Conservation (phyloP, 2,113 vertebrate species). For the Alaudala cheleensis region DNA sequence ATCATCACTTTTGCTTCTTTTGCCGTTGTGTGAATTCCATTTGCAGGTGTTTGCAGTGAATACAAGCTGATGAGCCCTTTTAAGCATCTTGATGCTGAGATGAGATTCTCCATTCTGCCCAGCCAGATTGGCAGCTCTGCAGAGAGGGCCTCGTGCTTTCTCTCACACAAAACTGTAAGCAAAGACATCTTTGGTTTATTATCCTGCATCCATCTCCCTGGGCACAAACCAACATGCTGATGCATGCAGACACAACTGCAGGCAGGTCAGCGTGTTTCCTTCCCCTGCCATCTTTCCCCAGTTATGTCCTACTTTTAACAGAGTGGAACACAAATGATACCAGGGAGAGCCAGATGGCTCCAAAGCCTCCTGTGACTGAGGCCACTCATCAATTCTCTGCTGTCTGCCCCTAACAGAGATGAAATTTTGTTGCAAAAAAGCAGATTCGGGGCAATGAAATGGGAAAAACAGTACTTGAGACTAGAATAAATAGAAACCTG, state of each 20-base stretch:
- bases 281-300: neutral
- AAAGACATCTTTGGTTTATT: neutral
- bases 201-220: neutral
- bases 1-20: neutral
- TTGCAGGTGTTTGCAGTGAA: constrained; percentile 70
- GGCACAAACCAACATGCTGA: neutral
- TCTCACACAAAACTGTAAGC: neutral
- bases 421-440: neutral
- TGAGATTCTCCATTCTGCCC: constrained; percentile 23
- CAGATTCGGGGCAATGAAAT: neutral
- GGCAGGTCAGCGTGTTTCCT: neutral
- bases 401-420: neutral
- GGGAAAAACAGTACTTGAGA: neutral
- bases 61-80: constrained; percentile 52
- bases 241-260: neutral
- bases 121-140: constrained; percentile 44
- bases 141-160: neutral
- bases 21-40: neutral
- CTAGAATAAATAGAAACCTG: neutral
- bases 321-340: neutral
- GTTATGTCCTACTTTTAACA: constrained; percentile 19
- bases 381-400: neutral
- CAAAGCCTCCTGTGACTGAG: neutral
- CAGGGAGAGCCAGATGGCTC: neutral
- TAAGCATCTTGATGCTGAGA: constrained; percentile 17